phyloP scores from a whole-genome alignment of 1,140 invertebrate species.

The Potamilus streckersoni region DNA sequence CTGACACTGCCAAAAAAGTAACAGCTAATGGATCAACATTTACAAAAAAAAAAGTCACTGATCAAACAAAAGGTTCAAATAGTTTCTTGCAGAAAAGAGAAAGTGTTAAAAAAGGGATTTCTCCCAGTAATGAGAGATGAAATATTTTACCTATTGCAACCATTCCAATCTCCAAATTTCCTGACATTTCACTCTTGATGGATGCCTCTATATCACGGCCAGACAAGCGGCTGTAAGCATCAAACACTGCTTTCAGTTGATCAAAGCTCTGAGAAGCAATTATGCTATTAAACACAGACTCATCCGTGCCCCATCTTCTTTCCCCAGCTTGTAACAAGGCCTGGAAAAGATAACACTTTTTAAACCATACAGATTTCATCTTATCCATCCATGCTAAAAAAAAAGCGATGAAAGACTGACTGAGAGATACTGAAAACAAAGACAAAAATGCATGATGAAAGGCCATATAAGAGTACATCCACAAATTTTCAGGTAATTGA shows the following conservation, averaged over 20 bases:
- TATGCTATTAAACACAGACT: conserved; percentile 66
- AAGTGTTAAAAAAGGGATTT: background rate
- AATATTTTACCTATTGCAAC: conserved; percentile 59
- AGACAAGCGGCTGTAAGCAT: conserved; percentile 57
- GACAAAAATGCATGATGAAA: no score
- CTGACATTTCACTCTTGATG: conserved; percentile 67
- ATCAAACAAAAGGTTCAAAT: background rate
- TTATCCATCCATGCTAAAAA: no score
- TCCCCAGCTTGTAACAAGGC: conserved; percentile 68
- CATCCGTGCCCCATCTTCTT: conserved; percentile 71
- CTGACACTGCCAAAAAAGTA: no score
- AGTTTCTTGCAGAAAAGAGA: background rate
- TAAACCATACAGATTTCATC: no score
- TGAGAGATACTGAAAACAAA: no score
- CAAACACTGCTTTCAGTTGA: conserved; percentile 65
- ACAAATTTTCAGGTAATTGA: no score
- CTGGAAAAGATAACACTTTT: conserved; percentile 29
- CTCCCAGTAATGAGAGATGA: background rate
- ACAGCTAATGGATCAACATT: no score
- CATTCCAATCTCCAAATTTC: conserved; percentile 64
- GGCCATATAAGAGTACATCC: no score
- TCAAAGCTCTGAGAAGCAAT: conserved; percentile 62
- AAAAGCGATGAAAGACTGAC: no score
- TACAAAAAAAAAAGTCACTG: no score
- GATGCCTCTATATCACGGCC: conserved; percentile 61